These are phyloP conservation scores for Argopecten irradians DNA, from an alignment of 1,140 invertebrate genomes.

Conservation along the genomic window DNA sequence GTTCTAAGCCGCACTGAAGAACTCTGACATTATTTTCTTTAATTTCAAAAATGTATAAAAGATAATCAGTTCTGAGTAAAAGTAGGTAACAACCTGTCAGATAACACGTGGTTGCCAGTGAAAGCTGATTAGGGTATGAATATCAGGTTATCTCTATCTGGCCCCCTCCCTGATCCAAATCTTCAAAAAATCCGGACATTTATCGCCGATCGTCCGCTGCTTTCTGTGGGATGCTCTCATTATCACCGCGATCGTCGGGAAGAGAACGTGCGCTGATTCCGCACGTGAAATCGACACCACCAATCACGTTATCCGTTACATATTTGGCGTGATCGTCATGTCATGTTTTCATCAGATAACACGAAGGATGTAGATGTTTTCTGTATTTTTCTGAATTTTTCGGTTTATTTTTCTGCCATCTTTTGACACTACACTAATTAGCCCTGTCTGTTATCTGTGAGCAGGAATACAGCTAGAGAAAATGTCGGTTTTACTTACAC, in stretches of 20 bases:
- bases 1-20: too few species aligned
- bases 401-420: slow-evolving; percentile 16
- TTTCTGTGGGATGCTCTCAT: not conserved
- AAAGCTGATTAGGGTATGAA: not conserved
- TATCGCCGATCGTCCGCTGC: not conserved
- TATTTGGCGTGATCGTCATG: not conserved
- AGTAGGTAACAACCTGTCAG: too few species aligned
- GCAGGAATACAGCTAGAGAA: not conserved
- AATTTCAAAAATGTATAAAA: too few species aligned
- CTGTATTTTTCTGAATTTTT: not conserved
- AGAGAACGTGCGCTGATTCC: not conserved
- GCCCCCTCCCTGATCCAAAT: too few species aligned
- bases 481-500: not conserved
- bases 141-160: not conserved
- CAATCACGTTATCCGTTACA: slow-evolving; percentile 8
- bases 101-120: not conserved
- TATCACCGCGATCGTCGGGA: not conserved
- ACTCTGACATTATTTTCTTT: too few species aligned
- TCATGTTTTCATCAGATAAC: slow-evolving; percentile 6
- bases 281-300: not conserved
- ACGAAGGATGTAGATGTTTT: not conserved
- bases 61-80: too few species aligned
- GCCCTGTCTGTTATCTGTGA: not conserved
- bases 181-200: not conserved
- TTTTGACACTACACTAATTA: slow-evolving; percentile 3